phyloP scores from a whole-genome alignment of 2,113 vertebrate genomes.

The Chaetodon trifascialis region DNA sequence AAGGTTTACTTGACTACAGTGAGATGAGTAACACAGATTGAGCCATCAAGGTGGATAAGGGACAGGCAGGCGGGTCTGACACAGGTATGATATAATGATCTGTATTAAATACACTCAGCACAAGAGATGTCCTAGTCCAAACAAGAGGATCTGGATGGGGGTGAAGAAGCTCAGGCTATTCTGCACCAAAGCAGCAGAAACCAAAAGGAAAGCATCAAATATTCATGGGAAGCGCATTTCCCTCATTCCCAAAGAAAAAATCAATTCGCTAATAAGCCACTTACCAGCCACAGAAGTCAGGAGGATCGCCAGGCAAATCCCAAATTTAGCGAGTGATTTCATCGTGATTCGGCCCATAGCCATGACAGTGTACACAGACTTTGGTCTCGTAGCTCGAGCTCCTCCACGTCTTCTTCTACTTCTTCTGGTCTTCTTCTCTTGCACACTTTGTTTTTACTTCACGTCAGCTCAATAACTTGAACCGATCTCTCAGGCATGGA shows the following conservation, averaged over 20 bases:
- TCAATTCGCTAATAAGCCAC: constrained; percentile 46
- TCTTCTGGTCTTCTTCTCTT: background rate
- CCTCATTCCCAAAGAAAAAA: constrained; percentile 13
- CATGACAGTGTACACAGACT: constrained; percentile 49
- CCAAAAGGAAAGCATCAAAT: constrained; percentile 39
- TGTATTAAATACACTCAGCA: too few species aligned
- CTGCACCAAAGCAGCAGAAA: constrained; percentile 11
- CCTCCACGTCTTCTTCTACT: constrained; percentile 21
- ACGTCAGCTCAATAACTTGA: constrained; percentile 70
- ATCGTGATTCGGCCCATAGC: constrained; percentile 67
- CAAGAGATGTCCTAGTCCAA: background rate
- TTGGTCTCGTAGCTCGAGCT: constrained; percentile 40
- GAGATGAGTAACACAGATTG: constrained; percentile 30
- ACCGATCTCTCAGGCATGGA: constrained; percentile 34
- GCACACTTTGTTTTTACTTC: constrained; percentile 18
- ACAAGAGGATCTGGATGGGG: background rate
- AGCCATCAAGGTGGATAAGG: constrained; percentile 16
- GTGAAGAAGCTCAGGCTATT: background rate
- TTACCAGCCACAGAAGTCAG: constrained; percentile 79
- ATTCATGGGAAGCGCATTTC: constrained; percentile 41
- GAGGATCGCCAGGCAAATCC: constrained; percentile 72
- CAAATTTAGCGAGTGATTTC: constrained; percentile 71
- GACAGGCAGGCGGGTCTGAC: background rate
- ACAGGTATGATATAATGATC: background rate
- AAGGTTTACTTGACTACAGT: constrained; percentile 38